Percentiles rank a stretch among this genome's conserved stretches.
These are phyloP conservation scores for Tetanocera ferruginea DNA, from an alignment of 2,888 invertebrate genomes.

Conservation along the genomic window DNA sequence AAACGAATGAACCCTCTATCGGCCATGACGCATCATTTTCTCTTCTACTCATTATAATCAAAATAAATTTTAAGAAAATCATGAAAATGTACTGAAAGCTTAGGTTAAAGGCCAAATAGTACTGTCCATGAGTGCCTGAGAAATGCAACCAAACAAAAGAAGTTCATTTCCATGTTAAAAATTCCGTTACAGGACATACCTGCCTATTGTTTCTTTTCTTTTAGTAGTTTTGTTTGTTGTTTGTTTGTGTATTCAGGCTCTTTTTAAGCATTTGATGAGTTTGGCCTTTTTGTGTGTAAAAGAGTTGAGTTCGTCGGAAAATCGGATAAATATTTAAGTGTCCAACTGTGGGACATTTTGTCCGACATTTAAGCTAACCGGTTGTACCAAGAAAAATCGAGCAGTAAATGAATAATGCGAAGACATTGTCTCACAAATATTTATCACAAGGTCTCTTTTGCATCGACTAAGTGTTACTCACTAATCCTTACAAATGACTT, in stretches of 20 bases:
- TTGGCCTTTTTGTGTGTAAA: slow-evolving; percentile 36
- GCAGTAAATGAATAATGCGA: slow-evolving; percentile 11
- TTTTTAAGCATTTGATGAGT: slow-evolving; percentile 34
- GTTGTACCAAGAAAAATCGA: not conserved
- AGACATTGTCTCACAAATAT: not conserved
- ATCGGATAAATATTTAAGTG: slow-evolving; percentile 22
- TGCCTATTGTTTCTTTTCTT: not conserved
- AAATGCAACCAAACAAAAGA: not conserved
- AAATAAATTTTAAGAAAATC: slow-evolving; percentile 14
- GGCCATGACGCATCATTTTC: not conserved
- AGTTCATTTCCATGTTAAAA: not conserved
- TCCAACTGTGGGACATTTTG: not conserved
- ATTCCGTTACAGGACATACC: slow-evolving; percentile 36
- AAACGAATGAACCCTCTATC: slow-evolving; percentile 8
- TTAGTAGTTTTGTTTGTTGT: not conserved
- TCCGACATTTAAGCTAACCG: slow-evolving; percentile 14
- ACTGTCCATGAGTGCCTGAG: slow-evolving; percentile 12
- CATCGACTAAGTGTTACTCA: not conserved
- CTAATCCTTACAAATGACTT: slow-evolving; percentile 40
- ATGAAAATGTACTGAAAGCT: slow-evolving; percentile 33
- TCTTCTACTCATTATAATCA: not conserved
- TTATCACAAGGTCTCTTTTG: not conserved
- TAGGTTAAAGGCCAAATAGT: slow-evolving; percentile 42
- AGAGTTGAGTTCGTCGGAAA: slow-evolving; percentile 20
- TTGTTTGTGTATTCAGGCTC: not conserved